Evolutionary conservation across 1,140 invertebrate genomes (phyloP).

Genomic region (Sminthurinus signatus): DNA sequence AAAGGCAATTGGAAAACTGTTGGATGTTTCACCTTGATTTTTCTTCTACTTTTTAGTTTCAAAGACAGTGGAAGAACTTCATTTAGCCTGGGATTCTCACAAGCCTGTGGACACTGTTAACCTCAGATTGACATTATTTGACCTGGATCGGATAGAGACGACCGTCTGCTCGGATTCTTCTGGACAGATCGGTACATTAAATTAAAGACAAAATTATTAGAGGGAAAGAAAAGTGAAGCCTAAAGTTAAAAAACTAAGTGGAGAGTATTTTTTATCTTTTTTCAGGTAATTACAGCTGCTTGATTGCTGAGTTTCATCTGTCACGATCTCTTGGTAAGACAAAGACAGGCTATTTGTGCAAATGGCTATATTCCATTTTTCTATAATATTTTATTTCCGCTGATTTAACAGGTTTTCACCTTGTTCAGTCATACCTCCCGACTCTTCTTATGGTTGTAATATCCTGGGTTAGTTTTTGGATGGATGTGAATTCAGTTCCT

Average conservation of each 20-base stretch:
- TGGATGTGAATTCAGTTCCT: conserved; percentile 59
- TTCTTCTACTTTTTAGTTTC: conserved; percentile 47
- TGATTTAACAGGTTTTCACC: conserved; percentile 52
- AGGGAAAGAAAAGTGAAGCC: neutral
- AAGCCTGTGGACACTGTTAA: conserved; percentile 50
- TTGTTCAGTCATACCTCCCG: conserved; percentile 60
- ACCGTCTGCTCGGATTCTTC: conserved; percentile 47
- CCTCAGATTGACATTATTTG: conserved; percentile 52
- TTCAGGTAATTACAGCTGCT: conserved; percentile 57
- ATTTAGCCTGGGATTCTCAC: conserved; percentile 48
- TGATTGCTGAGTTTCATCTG: conserved; percentile 54
- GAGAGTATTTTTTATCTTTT: neutral
- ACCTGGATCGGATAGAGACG: conserved; percentile 47
- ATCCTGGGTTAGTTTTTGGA: conserved; percentile 62
- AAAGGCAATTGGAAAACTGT: too few relatives aligned
- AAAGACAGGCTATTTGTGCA: neutral
- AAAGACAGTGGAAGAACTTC: conserved; percentile 51
- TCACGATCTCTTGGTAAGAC: conserved; percentile 50
- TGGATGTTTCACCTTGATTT: too few relatives aligned
- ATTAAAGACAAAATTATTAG: neutral
- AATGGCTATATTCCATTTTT: neutral
- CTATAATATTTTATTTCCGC: too few relatives aligned
- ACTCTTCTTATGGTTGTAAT: conserved; percentile 61
- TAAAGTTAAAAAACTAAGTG: neutral
- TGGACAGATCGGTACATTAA: conserved; percentile 50